These are phyloP conservation scores for Acipenser ruthenus DNA, from an alignment of 2,797 vertebrate genomes.

Conservation along the genomic window DNA sequence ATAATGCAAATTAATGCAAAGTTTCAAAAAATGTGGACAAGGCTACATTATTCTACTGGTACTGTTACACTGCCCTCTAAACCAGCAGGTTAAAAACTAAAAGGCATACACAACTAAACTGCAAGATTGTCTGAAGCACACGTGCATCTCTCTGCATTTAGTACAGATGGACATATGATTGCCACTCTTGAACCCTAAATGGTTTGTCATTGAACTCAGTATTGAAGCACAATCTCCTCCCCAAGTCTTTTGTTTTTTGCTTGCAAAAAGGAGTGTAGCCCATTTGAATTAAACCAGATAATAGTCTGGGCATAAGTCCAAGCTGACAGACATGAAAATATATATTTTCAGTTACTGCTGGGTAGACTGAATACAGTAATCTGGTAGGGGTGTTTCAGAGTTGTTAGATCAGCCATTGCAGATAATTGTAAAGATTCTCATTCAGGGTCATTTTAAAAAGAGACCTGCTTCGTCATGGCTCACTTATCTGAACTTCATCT, in stretches of 20 bases:
- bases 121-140: no score
- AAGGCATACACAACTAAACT: no score
- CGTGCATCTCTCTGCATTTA: no score
- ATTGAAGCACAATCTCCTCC: neutral
- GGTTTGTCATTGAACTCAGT: neutral
- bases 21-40: no score
- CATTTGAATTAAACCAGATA: neutral
- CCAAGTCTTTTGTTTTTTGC: neutral
- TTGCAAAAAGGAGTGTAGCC: neutral
- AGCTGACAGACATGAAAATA: neutral
- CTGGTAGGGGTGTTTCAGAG: neutral
- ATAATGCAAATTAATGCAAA: no score
- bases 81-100: no score
- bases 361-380: neutral
- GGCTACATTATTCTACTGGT: no score
- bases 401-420: neutral
- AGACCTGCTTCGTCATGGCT: neutral
- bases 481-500: no score
- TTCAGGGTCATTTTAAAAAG: neutral
- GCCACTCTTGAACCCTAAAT: neutral
- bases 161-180: no score
- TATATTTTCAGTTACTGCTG: conserved; percentile 1
- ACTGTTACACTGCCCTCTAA: no score
- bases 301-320: neutral
- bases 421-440: neutral